These are phyloP conservation scores for Daubentonia madagascariensis DNA, from an alignment of 2,113 vertebrate genomes.

Conservation along the genomic window DNA sequence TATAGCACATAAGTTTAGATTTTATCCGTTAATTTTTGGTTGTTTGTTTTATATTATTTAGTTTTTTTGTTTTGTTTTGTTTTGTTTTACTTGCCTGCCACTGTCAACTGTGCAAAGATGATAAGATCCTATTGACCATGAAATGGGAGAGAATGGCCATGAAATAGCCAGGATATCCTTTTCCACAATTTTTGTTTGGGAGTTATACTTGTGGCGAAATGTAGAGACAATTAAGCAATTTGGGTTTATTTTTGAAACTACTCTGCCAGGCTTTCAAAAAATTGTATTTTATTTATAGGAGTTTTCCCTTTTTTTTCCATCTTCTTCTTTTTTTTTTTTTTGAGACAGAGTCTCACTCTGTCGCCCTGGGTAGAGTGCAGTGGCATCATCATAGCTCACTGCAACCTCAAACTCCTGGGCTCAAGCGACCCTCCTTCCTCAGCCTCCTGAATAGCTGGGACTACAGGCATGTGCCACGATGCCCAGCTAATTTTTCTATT, in stretches of 20 bases:
- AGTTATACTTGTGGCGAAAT: neutral
- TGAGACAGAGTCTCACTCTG: too few species aligned
- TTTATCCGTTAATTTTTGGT: neutral
- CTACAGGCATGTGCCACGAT: too few species aligned
- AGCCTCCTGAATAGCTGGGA: too few species aligned
- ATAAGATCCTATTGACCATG: neutral
- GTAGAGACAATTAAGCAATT: neutral
- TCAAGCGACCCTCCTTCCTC: too few species aligned
- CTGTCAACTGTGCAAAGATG: neutral
- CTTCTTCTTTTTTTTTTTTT: too few species aligned
- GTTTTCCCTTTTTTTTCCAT: neutral
- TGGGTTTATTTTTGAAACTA: constrained; percentile 18
- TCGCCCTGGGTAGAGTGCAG: too few species aligned
- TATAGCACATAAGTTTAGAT: neutral
- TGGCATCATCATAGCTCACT: too few species aligned
- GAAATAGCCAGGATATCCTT: neutral
- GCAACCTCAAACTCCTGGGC: too few species aligned
- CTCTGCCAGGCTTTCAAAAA: neutral
- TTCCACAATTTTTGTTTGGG: neutral
- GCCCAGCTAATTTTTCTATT: too few species aligned
- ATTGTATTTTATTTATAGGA: constrained; percentile 13
- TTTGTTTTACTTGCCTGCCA: neutral
- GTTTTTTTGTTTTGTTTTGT: neutral
- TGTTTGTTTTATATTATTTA: neutral
- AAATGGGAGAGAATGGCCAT: neutral